Percentiles rank a stretch among this genome's conserved stretches.
These are phyloP conservation scores for Apodemus sylvaticus DNA, from an alignment of 2,113 vertebrate genomes.

Conservation along the genomic window DNA sequence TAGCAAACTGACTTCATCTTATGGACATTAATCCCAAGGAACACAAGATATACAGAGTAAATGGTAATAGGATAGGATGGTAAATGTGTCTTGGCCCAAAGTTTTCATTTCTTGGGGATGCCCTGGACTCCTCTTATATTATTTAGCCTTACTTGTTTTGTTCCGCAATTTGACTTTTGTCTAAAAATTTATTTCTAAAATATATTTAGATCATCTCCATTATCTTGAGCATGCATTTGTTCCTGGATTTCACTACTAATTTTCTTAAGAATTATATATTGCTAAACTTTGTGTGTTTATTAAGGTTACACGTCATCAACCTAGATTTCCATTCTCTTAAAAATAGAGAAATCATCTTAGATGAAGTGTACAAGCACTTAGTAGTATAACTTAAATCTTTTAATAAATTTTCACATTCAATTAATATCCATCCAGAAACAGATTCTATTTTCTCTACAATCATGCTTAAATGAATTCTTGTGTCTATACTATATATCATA, in stretches of 20 bases:
- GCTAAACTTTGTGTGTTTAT: background rate
- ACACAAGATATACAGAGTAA: background rate
- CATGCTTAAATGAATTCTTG: background rate
- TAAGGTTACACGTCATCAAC: background rate
- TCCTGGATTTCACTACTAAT: background rate
- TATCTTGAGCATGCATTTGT: background rate
- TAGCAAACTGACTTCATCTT: background rate
- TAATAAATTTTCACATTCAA: background rate
- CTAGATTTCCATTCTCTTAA: background rate
- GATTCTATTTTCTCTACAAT: background rate
- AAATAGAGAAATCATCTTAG: background rate
- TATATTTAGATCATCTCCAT: background rate
- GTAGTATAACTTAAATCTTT: background rate
- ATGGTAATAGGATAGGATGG: too few relatives aligned
- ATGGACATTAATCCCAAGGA: background rate
- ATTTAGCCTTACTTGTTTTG: background rate
- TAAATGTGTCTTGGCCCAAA: background rate
- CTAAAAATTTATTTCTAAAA: background rate
- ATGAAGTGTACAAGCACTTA: background rate
- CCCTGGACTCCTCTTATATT: background rate
- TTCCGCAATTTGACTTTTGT: background rate
- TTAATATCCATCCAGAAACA: background rate
- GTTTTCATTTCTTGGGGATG: background rate
- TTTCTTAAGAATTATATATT: background rate
- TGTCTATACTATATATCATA: background rate